Percentiles rank a stretch among this genome's conserved stretches.
phyloP scores from a whole-genome alignment of 2,113 vertebrate species.

The Pedetes capensis region DNA sequence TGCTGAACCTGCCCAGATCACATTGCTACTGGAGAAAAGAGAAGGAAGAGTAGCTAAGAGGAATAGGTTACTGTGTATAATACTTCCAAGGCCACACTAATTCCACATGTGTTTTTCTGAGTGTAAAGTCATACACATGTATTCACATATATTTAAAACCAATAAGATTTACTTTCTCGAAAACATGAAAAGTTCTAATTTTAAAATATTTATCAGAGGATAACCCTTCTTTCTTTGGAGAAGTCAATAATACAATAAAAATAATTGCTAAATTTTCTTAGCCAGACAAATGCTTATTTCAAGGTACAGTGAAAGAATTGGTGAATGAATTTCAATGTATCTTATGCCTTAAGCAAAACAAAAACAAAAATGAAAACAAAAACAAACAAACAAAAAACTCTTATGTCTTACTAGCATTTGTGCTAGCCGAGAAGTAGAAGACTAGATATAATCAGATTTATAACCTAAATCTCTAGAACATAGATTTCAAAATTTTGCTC shows the following conservation, averaged over 20 bases:
- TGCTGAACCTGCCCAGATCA: background rate
- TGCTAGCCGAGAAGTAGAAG: background rate
- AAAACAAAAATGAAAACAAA: no score
- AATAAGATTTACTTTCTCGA: background rate
- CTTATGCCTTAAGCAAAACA: no score
- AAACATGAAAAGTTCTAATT: background rate
- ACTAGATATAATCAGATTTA: background rate
- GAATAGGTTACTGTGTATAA: background rate
- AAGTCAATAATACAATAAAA: background rate
- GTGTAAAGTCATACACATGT: background rate
- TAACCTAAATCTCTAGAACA: background rate
- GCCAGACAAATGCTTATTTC: conserved; percentile 1
- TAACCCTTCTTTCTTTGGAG: background rate
- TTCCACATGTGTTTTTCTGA: background rate
- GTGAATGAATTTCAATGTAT: no score
- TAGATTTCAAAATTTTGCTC: background rate
- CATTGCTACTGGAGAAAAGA: background rate
- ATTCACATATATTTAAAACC: background rate
- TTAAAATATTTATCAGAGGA: background rate
- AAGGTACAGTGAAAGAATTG: no score
- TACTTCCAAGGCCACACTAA: background rate
- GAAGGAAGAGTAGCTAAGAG: no score
- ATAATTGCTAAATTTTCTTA: background rate
- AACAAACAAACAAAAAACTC: no score
- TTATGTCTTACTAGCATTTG: no score